Percentiles rank a stretch among this genome's conserved stretches.
These are phyloP conservation scores for Popillia japonica DNA, from an alignment of 1,140 invertebrate genomes.

Conservation along the genomic window DNA sequence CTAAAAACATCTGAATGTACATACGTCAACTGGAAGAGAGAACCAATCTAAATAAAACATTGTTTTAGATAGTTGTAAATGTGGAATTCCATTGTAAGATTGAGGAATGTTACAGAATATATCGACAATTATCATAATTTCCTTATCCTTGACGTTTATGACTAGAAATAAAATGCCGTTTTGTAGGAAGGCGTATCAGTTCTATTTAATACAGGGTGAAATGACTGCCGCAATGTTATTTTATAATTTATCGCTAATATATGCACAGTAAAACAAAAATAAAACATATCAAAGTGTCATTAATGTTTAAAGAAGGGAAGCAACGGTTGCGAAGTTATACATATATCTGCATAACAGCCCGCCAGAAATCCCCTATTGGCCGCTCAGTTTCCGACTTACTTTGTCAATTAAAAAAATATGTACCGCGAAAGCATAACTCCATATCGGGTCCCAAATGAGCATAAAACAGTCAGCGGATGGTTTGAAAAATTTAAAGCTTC, in stretches of 20 bases:
- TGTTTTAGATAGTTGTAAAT: too few relatives aligned
- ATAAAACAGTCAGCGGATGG: constrained; percentile 28
- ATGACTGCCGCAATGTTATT: neutral
- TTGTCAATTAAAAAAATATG: constrained; percentile 34
- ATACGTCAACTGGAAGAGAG: too few relatives aligned
- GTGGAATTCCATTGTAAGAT: too few relatives aligned
- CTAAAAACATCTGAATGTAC: too few relatives aligned
- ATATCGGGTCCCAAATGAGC: constrained; percentile 26
- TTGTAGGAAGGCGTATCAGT: too few relatives aligned
- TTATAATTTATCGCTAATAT: constrained; percentile 15
- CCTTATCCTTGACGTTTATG: neutral
- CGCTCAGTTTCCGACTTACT: constrained; percentile 30
- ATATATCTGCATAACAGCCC: neutral
- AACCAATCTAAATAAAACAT: too few relatives aligned
- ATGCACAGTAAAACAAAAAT: neutral
- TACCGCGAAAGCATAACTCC: constrained; percentile 25
- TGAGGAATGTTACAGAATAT: too few relatives aligned
- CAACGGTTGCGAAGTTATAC: neutral
- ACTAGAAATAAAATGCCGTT: too few relatives aligned
- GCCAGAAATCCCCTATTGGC: constrained; percentile 15
- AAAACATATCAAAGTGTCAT: constrained; percentile 25
- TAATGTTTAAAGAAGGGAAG: constrained; percentile 23
- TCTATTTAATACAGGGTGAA: neutral
- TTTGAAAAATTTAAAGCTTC: constrained; percentile 32
- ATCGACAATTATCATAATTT: neutral